Evolutionary conservation across 2,888 invertebrate species (phyloP).

Genomic region (Cyrtodaria siliqua): DNA sequence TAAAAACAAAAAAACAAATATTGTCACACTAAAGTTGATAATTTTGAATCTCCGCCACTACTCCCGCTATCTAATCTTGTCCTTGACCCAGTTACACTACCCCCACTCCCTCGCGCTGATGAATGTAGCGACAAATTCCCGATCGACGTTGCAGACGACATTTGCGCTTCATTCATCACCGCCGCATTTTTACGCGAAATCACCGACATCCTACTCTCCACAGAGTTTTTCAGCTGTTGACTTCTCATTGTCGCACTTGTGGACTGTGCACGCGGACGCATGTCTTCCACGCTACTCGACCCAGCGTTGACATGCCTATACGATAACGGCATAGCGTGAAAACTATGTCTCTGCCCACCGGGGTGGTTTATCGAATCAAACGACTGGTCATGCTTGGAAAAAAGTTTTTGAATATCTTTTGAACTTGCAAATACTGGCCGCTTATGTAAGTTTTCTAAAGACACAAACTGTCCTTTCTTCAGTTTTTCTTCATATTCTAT

Average conservation of each 20-base stretch:
- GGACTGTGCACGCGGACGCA: conserved; percentile 69
- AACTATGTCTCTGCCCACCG: conserved; percentile 70
- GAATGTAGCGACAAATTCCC: conserved; percentile 47
- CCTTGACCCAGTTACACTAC: conserved; percentile 27
- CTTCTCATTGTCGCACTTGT: conserved; percentile 66
- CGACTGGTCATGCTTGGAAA: conserved; percentile 71
- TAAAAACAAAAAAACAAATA: too few relatives aligned
- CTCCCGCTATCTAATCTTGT: conserved; percentile 44
- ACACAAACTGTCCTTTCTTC: conserved; percentile 62
- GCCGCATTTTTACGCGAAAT: conserved; percentile 48
- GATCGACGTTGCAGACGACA: conserved; percentile 6
- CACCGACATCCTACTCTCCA: conserved; percentile 59
- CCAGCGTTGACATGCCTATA: conserved; percentile 54
- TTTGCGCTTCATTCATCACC: conserved; percentile 39
- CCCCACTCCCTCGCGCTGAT: conserved; percentile 31
- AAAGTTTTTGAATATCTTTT: conserved; percentile 79
- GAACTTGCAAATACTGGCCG: conserved; percentile 79
- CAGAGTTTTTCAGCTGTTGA: conserved; percentile 34
- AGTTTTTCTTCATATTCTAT: conserved; percentile 55
- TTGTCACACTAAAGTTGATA: conserved; percentile 56
- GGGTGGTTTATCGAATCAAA: conserved; percentile 64
- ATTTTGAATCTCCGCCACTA: conserved; percentile 57
- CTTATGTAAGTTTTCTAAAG: conserved; percentile 67
- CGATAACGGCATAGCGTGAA: conserved; percentile 70
- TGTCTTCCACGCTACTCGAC: conserved; percentile 45